These are phyloP conservation scores for Psilopsiagon aurifrons DNA, from an alignment of 2,113 vertebrate genomes.

Conservation along the genomic window DNA sequence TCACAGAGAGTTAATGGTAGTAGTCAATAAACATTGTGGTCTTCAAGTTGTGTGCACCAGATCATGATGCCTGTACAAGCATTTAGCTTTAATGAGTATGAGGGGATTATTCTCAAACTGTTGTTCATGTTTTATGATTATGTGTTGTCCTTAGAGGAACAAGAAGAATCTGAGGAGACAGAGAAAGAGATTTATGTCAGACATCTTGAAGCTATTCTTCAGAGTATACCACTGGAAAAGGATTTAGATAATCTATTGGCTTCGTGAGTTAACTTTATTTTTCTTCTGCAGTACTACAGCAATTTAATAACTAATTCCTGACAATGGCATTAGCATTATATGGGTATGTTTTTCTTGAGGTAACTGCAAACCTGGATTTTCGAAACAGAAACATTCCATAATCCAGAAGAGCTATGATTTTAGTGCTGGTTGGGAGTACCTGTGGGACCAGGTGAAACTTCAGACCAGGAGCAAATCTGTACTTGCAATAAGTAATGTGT, in stretches of 20 bases:
- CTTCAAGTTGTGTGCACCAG: not conserved
- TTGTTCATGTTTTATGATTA: not conserved
- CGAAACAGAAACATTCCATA: not conserved
- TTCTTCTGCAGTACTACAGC: not conserved
- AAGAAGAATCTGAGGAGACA: conserved; percentile 47
- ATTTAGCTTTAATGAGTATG: not conserved
- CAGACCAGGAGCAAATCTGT: not conserved
- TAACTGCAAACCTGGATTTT: not conserved
- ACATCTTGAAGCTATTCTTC: conserved; percentile 81
- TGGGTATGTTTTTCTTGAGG: not conserved
- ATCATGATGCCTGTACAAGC: not conserved
- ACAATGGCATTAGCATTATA: not conserved
- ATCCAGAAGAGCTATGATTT: not conserved
- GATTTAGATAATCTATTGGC: conserved; percentile 80
- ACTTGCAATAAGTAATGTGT: not conserved
- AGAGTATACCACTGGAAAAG: conserved; percentile 77
- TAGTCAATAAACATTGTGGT: not conserved
- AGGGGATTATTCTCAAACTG: not conserved
- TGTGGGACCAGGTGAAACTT: not conserved
- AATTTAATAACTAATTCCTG: not conserved
- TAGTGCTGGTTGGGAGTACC: not conserved
- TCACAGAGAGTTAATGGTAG: not conserved
- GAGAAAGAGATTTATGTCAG: conserved; percentile 46
- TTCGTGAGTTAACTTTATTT: conserved; percentile 74
- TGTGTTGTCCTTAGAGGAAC: conserved; percentile 53